Percentiles rank a stretch among this genome's conserved stretches.
phyloP scores from a whole-genome alignment of 2,888 invertebrate species.

The Gibbula magus region DNA sequence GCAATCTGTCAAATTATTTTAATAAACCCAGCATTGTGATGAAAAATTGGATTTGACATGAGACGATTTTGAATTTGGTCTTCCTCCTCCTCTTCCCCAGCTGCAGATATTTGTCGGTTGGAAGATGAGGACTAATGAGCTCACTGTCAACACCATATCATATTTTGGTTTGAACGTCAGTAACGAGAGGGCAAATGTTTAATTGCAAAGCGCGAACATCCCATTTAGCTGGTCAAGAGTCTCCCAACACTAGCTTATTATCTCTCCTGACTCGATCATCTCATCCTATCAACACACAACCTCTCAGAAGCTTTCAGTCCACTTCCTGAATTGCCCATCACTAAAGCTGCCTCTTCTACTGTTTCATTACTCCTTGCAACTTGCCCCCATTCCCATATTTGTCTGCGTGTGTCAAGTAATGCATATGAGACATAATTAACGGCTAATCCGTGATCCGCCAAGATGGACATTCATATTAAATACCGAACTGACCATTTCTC shows the following conservation, averaged over 20 bases:
- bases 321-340: slow-evolving; percentile 14
- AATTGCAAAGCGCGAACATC: slow-evolving; percentile 7
- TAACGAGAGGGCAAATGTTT: slow-evolving; percentile 11
- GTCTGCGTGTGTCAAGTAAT: slow-evolving; percentile 24
- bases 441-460: slow-evolving; percentile 21
- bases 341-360: not conserved
- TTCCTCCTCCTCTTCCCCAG: too few species aligned
- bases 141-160: slow-evolving; percentile 4
- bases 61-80: too few species aligned
- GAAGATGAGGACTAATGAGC: not conserved
- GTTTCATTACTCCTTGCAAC: slow-evolving; percentile 8
- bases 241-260: slow-evolving; percentile 13
- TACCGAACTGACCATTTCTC: slow-evolving; percentile 14
- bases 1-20: too few species aligned
- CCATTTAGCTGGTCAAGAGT: slow-evolving; percentile 2
- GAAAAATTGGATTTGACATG: too few species aligned
- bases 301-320: slow-evolving; percentile 8
- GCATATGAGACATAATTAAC: slow-evolving; percentile 25
- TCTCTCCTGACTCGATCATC: not conserved
- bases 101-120: too few species aligned
- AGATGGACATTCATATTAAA: slow-evolving; percentile 24
- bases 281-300: slow-evolving; percentile 8
- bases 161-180: not conserved
- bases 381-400: slow-evolving; percentile 14
- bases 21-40: too few species aligned